These are phyloP conservation scores for Nesidiocoris tenuis DNA, from an alignment of 2,888 invertebrate species.

Conservation along the genomic window DNA sequence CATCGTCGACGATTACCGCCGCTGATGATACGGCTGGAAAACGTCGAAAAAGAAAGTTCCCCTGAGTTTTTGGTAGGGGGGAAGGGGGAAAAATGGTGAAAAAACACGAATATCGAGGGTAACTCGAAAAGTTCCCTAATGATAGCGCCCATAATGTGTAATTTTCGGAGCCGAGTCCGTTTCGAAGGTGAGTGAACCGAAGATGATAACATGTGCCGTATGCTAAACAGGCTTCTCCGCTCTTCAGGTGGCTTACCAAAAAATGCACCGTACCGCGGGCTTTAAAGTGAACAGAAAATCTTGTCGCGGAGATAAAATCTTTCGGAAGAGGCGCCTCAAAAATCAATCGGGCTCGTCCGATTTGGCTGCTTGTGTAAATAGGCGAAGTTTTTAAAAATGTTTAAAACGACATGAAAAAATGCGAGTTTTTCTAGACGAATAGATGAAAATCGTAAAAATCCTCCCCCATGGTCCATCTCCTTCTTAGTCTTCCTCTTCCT, in stretches of 20 bases:
- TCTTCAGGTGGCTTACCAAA: slow-evolving; percentile 18
- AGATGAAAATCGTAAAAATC: too few relatives aligned
- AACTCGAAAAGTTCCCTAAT: background rate
- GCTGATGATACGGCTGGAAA: slow-evolving; percentile 8
- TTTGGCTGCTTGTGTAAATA: too few relatives aligned
- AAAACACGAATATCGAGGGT: background rate
- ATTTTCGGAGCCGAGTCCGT: background rate
- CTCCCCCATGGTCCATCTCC: too few relatives aligned
- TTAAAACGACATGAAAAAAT: too few relatives aligned
- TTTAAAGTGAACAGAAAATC: background rate
- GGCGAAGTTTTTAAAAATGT: too few relatives aligned
- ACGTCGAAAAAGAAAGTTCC: slow-evolving; percentile 12
- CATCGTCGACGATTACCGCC: too few relatives aligned
- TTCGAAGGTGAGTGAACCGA: background rate
- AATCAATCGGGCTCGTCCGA: background rate
- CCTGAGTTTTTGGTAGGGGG: background rate
- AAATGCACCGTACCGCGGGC: background rate
- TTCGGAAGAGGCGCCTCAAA: background rate
- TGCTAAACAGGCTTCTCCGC: slow-evolving; percentile 24
- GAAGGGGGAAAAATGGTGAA: background rate
- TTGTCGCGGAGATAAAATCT: background rate
- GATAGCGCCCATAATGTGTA: background rate
- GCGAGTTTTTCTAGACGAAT: too few relatives aligned
- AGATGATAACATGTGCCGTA: slow-evolving; percentile 35
- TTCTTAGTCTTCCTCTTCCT: too few relatives aligned